Conservation (phyloP, 1,140 invertebrate species). For the Drosophila serrata region DNA sequence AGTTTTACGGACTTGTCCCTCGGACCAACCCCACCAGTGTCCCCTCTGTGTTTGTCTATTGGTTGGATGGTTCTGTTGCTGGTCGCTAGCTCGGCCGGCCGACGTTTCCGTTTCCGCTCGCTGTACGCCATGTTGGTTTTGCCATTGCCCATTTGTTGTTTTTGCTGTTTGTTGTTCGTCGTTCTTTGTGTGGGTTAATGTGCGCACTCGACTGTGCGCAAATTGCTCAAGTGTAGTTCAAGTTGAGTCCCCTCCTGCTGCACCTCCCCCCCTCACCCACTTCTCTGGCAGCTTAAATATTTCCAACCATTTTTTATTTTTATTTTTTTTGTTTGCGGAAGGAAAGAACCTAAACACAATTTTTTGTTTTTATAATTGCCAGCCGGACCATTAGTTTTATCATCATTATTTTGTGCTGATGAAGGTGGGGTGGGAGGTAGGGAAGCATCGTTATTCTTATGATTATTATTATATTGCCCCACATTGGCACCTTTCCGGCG, state of each 20-base stretch:
- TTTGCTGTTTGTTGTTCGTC: conserved; percentile 42
- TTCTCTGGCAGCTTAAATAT: conserved; percentile 50
- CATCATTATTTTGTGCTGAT: conserved; percentile 48
- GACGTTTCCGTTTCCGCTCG: conserved; percentile 79
- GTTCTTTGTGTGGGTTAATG: conserved; percentile 71
- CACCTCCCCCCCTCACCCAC: neutral
- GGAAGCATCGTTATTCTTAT: conserved; percentile 18
- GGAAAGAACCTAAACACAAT: conserved; percentile 51
- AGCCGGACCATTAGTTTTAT: conserved; percentile 74
- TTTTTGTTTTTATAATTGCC: conserved; percentile 72
- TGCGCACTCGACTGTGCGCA: conserved; percentile 81
- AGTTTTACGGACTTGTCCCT: conserved; percentile 21
- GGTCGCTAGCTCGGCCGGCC: conserved; percentile 52
- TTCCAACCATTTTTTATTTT: conserved; percentile 17
- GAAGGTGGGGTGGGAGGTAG: neutral
- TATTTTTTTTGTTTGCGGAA: conserved; percentile 39
- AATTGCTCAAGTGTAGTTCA: conserved; percentile 83
- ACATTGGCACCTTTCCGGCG: conserved; percentile 70
- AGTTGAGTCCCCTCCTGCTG: conserved; percentile 45
- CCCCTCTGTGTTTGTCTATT: conserved; percentile 67
- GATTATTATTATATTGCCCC: conserved; percentile 67
- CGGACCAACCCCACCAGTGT: neutral
- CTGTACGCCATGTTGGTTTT: conserved; percentile 80
- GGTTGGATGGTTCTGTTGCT: conserved; percentile 53
- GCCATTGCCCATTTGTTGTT: conserved; percentile 53